A percentile compares a stretch with the other conserved stretches of the same genome.
phyloP scores from a whole-genome alignment of 2,113 vertebrate genomes.

The Castor canadensis region DNA sequence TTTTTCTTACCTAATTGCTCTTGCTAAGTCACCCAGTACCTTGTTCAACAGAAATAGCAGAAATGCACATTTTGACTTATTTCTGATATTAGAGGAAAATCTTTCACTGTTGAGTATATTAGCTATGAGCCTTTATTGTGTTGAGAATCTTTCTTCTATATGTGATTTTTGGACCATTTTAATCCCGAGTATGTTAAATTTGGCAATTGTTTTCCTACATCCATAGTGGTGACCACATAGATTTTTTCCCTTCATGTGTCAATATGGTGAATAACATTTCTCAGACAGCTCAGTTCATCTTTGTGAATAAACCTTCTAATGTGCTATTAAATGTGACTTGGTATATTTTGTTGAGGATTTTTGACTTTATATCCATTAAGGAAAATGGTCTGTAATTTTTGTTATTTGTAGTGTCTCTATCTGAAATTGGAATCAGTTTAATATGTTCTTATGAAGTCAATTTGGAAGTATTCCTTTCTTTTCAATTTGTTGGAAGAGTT shows the following conservation, averaged over 20 bases:
- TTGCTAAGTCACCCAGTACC: not conserved
- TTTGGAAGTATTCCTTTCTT: not conserved
- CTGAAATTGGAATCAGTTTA: not conserved
- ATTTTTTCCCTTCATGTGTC: too few relatives aligned
- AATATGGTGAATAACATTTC: too few relatives aligned
- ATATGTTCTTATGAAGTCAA: not conserved
- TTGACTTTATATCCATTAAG: not conserved
- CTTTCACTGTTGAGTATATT: not conserved
- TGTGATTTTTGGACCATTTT: not conserved
- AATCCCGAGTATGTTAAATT: too few relatives aligned
- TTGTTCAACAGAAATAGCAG: not conserved
- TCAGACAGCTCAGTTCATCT: not conserved
- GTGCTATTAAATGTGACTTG: not conserved
- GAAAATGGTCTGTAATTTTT: too few relatives aligned
- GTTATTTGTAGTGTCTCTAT: not conserved
- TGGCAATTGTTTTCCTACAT: too few relatives aligned
- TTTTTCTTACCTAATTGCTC: not conserved
- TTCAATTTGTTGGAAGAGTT: not conserved
- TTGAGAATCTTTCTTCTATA: not conserved
- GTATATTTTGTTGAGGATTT: not conserved
- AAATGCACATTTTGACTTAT: not conserved
- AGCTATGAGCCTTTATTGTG: not conserved
- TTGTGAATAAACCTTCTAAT: not conserved
- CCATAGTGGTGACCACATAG: too few relatives aligned
- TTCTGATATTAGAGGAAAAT: not conserved